Base-by-base conservation (phyloP, 2,888 invertebrate species). In the Leucophenga maculata region DNA sequence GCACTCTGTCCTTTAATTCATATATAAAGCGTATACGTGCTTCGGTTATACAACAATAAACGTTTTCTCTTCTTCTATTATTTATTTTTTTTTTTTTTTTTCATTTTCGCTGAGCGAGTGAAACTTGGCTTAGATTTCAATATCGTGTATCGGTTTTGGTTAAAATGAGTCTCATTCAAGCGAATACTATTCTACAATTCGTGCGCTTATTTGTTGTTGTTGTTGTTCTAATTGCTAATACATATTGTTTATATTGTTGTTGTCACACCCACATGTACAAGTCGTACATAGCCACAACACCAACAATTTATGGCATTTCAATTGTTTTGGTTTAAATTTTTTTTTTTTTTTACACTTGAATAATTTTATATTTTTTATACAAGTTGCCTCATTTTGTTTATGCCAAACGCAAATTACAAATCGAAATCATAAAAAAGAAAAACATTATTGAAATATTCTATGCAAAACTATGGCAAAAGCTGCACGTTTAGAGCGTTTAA, bases 231-330 rank as follows among this genome's bases (percentile, higher is more conserved):
- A 20, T 62, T 55, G 31, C 55, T 26, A 26, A 26, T 32, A 8
- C 32, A 6, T 32, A 6, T 32, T 32, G 32, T 32, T 32, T 32
- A n/a, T 57, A 31, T 62, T 62, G 60, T 64, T 64, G 48, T 26
- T 62, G 74, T 67, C 80, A 75, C 79, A 75, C 79, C 82, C 75
- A 75, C 73, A 67, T 65, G 44, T 18, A 44, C 22, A n/a, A n/a
- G n/a, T n/a, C n/a, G 26, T 39, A 39, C 1, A 13, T 14, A 55
- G 3, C 20, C 44, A 71, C 8, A 39, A 39, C 8, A 39, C 1
- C 39, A 39, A 39, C 39, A 39, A 39, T 39, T 39, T 39, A 39
- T 39, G 39, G 39, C 39, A 39, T 39, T 39, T 39, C 39, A 39
- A 39, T 39, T 39, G 39, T 68, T 70, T 66, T 77, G 78, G 71